Evolutionary conservation across 2,888 invertebrate species (phyloP).

Genomic region (Ophion ellenae): DNA sequence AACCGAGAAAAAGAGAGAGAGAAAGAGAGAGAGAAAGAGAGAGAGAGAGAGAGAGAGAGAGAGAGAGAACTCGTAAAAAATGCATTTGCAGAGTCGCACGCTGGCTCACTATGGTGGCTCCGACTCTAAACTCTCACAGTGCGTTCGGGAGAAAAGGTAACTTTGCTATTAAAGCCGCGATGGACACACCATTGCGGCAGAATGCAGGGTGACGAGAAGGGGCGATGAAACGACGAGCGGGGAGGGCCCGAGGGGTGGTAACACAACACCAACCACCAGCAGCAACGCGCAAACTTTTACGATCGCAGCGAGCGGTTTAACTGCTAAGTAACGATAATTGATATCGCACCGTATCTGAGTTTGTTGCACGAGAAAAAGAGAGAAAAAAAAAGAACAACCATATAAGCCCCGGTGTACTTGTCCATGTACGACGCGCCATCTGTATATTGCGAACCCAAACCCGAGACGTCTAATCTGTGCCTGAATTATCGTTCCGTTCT

Average conservation of each 20-base stretch:
- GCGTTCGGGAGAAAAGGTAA: conserved; percentile 39
- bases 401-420: conserved; percentile 3
- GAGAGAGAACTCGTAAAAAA: conserved; percentile 62
- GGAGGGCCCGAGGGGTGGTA: conserved; percentile 33
- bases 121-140: conserved; percentile 44
- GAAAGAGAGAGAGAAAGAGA: conserved; percentile 27
- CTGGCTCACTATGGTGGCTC: conserved; percentile 59
- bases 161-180: conserved; percentile 53
- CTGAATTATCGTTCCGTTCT: not conserved
- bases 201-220: conserved; percentile 34
- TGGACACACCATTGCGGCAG: conserved; percentile 48
- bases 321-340: conserved; percentile 76
- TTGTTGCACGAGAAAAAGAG: conserved; percentile 62
- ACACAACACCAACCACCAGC: conserved; percentile 51
- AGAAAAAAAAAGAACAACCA: conserved; percentile 30
- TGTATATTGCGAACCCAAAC: not conserved
- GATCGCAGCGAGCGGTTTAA: conserved; percentile 72
- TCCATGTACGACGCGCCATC: not conserved
- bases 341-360: conserved; percentile 72
- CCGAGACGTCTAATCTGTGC: not conserved
- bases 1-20: conserved; percentile 41
- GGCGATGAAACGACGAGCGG: not conserved
- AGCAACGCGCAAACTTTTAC: conserved; percentile 68
- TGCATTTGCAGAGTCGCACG: conserved; percentile 66
- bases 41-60: conserved; percentile 35